Evolutionary conservation across 1,140 invertebrate species (phyloP), one percentile per base, ranked within the genome.

Genomic region (Periplaneta americana): DNA sequence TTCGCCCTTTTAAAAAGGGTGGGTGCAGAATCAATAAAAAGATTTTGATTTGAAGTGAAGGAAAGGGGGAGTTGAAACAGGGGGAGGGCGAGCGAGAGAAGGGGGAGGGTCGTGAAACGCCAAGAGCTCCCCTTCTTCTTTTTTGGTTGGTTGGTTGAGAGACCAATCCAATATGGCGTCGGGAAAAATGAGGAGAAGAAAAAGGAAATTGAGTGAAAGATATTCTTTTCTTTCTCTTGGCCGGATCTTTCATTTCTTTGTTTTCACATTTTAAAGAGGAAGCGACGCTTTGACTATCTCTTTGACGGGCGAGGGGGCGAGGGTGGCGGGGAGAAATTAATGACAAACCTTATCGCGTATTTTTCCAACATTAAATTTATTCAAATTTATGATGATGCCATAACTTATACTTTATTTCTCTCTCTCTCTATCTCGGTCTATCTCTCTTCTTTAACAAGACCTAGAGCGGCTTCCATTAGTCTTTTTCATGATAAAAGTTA

Each of bases 41-140:
- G 76, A 78, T 78, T 78, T 78, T 78, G 76, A 78, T 78, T 78
- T 78, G 76, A 78, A 78, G 36, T 78, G 76, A 78, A 66, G 48
- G 48, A 78, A 78, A 34, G 76, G 17, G 17, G 28, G 76, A 75
- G 74, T 31, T 31, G 74, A 31, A 32, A 75, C n/a, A 75, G 76
- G 76, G 28, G 33, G 35, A 78, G 28, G 76, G 33, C 22, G 36
- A n/a, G n/a, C n/a, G 2, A n/a, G 22, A n/a, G 35, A 39, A 31
- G 28, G 76, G 76, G 34, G 76, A 78, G 34, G 15, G 37, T 78
- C 36, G 76, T 78, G 33, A 78, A 66, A 78, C 76, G 33, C 76
- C 76, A 36, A 78, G 28, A 78, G 13, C 35, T 78, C 28, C n/a
- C 76, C 34, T 78, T 39, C 76, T 78, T 78, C 76, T 36, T 78